Evolutionary conservation across 2,113 vertebrate genomes (phyloP), one percentile per base, ranked within the genome.

Genomic region (Callaeas wilsoni): DNA sequence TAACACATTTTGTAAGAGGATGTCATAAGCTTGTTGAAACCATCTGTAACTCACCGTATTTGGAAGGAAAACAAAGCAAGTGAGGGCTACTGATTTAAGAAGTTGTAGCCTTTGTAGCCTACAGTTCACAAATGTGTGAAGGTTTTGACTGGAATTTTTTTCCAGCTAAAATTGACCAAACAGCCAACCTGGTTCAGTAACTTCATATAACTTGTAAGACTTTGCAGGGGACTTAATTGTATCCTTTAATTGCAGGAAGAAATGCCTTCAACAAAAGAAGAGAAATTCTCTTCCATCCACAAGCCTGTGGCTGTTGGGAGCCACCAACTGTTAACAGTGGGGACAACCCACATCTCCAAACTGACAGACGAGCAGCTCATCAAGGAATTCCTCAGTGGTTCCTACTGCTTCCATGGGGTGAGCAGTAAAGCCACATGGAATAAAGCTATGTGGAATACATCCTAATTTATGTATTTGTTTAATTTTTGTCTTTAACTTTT

Each of bases 361-460:
- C 33, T 99, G 93, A 99, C 99, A 1, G 99, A 99, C 25, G 99
- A 99, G 60, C 99, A 99, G 70, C 99, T 99, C 18, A 99, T 99
- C 93, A 99, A 99, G 93, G 99, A 99, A 92, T 99, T 99, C 96
- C 98, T 99, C 57, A 99, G 99, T 59, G 99, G 99, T 47, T 99
- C 99, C 4, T 99, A 99, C 89, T 99, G 99, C 96, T 98, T 99
- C 94, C 99, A 99, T 13, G 99, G 99, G 98, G 99, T 99, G 90
- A 99, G 98, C 87, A 68, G 50, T 78, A 32, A 92, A 83, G 41
- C 70, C 62, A 20, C 1, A 0, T 29, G 5, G 42, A 18, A 55
- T 23, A 50, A 59, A 53, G 33, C 39, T 44, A 2, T 10, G n/a
- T 56, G 59, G 35, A 65, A 23, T 21, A 35, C 6, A 2, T 30